A percentile compares a stretch with the other conserved stretches of the same genome.
Evolutionary conservation across 35 echinoderm and acorn worm genomes (phyloP).

Genomic region (Holothuria glaberrima): DNA sequence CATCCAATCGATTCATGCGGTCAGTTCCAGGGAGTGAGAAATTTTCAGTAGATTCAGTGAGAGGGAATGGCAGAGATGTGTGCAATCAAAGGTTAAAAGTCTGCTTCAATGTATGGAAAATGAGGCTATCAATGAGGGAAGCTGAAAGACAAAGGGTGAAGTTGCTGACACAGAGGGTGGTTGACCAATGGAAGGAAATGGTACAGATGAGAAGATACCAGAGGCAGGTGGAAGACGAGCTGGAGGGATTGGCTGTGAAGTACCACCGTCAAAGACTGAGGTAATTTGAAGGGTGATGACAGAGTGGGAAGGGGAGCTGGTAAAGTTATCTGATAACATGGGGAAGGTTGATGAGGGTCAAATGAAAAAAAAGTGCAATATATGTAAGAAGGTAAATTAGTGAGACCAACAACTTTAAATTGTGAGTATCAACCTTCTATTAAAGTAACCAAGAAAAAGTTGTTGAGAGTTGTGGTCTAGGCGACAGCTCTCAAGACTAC

Average conservation of each 20-base stretch:
- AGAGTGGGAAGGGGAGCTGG: not conserved
- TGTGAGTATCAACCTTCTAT: too few species aligned
- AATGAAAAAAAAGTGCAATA: too few species aligned
- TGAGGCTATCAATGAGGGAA: not conserved
- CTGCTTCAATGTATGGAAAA: conserved; percentile 14
- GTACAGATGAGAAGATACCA: not conserved
- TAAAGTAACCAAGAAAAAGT: too few species aligned
- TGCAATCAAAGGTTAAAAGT: not conserved
- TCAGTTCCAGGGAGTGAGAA: not conserved
- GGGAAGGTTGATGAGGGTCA: too few species aligned
- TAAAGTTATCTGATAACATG: too few species aligned
- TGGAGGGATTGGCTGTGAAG: not conserved
- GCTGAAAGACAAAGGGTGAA: not conserved
- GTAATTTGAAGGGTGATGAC: not conserved
- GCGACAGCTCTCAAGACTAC: too few species aligned
- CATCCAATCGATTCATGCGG: not conserved
- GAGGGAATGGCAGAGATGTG: too few species aligned
- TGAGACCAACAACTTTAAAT: too few species aligned
- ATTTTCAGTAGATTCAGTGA: not conserved
- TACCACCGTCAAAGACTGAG: not conserved
- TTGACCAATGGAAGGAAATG: not conserved
- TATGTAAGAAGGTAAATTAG: too few species aligned
- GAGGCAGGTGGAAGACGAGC: not conserved
- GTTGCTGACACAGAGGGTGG: not conserved
- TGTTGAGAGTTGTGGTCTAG: too few species aligned